phyloP scores from a whole-genome alignment of 2,888 invertebrate genomes.

The Eurytoma californica region DNA sequence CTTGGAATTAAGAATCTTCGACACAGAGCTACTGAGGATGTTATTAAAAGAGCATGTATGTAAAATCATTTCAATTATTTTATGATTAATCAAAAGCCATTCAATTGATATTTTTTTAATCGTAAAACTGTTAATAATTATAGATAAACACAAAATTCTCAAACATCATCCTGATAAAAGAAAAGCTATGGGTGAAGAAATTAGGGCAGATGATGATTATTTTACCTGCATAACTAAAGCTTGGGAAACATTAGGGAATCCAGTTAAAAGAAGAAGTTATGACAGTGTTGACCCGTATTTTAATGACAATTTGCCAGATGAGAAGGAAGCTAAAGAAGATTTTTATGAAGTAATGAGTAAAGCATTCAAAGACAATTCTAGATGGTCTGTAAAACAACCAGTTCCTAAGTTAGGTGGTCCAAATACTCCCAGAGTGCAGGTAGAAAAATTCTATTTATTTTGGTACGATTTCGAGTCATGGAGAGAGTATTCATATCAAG shows the following conservation, averaged over 20 bases:
- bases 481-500: slow-evolving; percentile 98
- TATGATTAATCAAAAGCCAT: no score
- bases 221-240: slow-evolving; percentile 99
- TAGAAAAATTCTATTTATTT: slow-evolving; percentile 96
- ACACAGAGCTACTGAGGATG: slow-evolving; percentile 91
- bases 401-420: slow-evolving; percentile 89
- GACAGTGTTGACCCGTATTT: slow-evolving; percentile 98
- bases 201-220: slow-evolving; percentile 94
- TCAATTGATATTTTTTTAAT: neutral
- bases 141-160: slow-evolving; percentile 88
- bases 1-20: slow-evolving; percentile 91
- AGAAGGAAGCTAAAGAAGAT: slow-evolving; percentile 85
- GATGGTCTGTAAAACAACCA: slow-evolving; percentile 93
- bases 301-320: slow-evolving; percentile 90
- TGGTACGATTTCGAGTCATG: slow-evolving; percentile 99
- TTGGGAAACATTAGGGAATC: slow-evolving; percentile 91
- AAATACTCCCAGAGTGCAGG: slow-evolving; percentile 87
- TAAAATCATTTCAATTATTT: slow-evolving; percentile 50
- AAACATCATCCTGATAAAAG: slow-evolving; percentile 99
- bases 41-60: slow-evolving; percentile 95
- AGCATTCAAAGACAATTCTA: slow-evolving; percentile 85
- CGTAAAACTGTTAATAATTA: slow-evolving; percentile 9
- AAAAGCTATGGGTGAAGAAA: slow-evolving; percentile 91
- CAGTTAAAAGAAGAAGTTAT: slow-evolving; percentile 89
- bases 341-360: slow-evolving; percentile 82